phyloP scores from a whole-genome alignment of 2,113 vertebrate species.

The Crypturellus undulatus region DNA sequence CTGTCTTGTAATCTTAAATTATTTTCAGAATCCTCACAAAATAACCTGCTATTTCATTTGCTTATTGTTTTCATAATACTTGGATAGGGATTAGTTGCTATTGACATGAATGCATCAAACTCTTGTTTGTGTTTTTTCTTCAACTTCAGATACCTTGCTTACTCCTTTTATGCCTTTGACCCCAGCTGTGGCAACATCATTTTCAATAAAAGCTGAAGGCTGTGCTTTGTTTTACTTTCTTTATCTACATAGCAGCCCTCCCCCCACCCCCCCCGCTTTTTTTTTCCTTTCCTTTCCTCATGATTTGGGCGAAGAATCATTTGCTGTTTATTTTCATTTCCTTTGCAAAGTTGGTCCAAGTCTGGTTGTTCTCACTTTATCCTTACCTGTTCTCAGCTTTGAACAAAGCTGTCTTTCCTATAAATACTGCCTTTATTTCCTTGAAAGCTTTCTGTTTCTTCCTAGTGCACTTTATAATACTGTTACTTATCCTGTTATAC shows the following conservation, averaged over 20 bases:
- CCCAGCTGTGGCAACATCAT: background rate
- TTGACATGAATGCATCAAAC: fast-evolving
- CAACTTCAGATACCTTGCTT: background rate
- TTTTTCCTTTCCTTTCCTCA: background rate
- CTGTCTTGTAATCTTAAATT: background rate
- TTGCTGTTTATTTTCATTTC: background rate
- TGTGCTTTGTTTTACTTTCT: background rate
- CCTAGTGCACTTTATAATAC: background rate
- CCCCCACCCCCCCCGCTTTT: background rate
- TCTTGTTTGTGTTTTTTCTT: background rate
- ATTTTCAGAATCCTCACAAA: background rate
- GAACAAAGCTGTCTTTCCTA: background rate
- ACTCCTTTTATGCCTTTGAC: background rate
- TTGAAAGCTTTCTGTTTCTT: background rate
- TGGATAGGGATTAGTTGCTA: background rate
- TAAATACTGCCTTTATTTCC: background rate
- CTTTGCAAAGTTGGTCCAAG: background rate
- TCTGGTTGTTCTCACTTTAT: background rate
- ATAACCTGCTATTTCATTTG: background rate
- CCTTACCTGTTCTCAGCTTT: background rate
- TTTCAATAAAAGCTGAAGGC: background rate
- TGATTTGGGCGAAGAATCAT: background rate
- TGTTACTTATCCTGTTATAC: background rate
- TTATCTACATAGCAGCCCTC: background rate
- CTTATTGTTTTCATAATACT: background rate